Evolutionary conservation across 1,140 invertebrate species (phyloP), one percentile per base, ranked within the genome.

Genomic region (Pectinophora gossypiella): DNA sequence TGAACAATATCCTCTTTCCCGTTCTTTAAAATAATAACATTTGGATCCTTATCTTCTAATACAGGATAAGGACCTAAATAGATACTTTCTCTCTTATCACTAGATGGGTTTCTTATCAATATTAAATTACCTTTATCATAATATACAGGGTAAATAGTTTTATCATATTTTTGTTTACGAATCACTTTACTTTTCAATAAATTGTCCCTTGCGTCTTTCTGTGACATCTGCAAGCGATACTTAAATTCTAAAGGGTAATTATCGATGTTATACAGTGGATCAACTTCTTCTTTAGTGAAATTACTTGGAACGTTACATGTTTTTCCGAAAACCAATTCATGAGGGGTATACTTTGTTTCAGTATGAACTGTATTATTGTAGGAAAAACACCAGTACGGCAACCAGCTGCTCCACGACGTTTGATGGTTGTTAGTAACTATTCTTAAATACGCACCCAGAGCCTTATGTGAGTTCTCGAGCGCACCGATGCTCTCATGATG

Each of bases 241-340:
- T 42, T 60, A 6, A 60, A 19, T 51, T 60, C 53, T 10, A 23
- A 23, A 19, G 49, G 38, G 15, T 52, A 38, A 23, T 21, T 48
- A 12, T 36, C 16, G 13, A 12, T 7, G 19, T 51, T 51, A 27
- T 51, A 51, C 20, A 51, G 13, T 27, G 49, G 49, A 23, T 51
- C 38, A 2, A 51, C 35, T 3, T 16, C 19, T 13, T 18, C 27
- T 27, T 7, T n/a, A n/a, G n/a, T n/a, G n/a, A 51, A 27, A 43
- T 51, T 51, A 23, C 22, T 51, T 12, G 55, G 50, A 27, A 61
- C 15, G 7, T 49, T 51, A 23, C 51, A 55, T 15, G 16, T 3
- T 55, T 58, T 69, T 15, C 63, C 63, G 36, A 68, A 68, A 45
- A 65, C 62, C 50, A 65, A 50, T 32, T 68, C 66, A 48, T 48